A percentile compares a stretch with the other conserved stretches of the same genome.
phyloP scores from a whole-genome alignment of 1,140 invertebrate species.

The Aphelenchoides fujianensis region DNA sequence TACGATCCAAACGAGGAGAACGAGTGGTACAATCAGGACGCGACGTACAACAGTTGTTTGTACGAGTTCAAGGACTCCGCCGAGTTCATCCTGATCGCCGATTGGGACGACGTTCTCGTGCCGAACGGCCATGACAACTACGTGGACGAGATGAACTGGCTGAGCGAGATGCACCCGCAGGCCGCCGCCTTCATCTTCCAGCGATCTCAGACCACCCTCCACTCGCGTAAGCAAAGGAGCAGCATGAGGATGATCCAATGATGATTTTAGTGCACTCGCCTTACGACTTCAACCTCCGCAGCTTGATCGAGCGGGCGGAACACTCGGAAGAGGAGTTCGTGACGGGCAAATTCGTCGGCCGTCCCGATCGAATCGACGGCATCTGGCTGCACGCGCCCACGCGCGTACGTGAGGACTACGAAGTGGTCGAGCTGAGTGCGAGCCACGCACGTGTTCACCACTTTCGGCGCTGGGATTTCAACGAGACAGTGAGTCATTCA shows the following conservation, averaged over 20 bases:
- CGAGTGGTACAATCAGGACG: conserved; percentile 36
- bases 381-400: conserved; percentile 25
- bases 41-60: conserved; percentile 28
- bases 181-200: conserved; percentile 27
- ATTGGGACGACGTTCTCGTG: conserved; percentile 25
- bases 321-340: neutral
- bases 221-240: conserved; percentile 15
- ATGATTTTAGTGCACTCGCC: conserved; percentile 19
- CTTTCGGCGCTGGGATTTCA: conserved; percentile 26
- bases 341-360: conserved; percentile 26
- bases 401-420: conserved; percentile 17
- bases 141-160: conserved; percentile 21
- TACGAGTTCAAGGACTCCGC: conserved; percentile 29
- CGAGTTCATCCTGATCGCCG: conserved; percentile 27
- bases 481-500: conserved; percentile 21
- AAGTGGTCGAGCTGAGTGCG: conserved; percentile 17
- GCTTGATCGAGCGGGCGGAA: conserved; percentile 18
- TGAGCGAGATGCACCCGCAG: conserved; percentile 21
- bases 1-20: conserved; percentile 37
- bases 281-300: neutral
- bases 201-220: conserved; percentile 26
- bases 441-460: conserved; percentile 20
- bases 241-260: neutral
- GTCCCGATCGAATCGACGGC: conserved; percentile 22
- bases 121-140: conserved; percentile 20